These are phyloP conservation scores for Bombus waltoni DNA, from an alignment of 1,140 invertebrate genomes.

Conservation along the genomic window DNA sequence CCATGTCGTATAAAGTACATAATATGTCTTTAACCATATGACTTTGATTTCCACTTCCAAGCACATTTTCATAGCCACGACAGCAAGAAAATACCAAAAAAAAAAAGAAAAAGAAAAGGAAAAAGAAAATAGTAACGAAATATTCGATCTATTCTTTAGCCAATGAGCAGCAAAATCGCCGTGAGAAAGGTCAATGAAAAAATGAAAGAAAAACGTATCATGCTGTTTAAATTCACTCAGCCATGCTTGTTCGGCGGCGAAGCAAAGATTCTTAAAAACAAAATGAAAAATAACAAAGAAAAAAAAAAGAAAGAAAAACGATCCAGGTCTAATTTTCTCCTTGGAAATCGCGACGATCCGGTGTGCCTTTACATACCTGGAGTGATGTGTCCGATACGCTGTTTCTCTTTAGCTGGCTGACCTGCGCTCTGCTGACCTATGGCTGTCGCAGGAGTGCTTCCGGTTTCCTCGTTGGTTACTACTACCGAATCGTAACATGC, in stretches of 20 bases:
- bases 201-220: conserved; percentile 1
- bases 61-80: background rate
- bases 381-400: conserved; percentile 79
- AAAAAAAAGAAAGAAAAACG: background rate
- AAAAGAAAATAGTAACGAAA: too few relatives aligned
- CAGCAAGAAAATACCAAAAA: background rate
- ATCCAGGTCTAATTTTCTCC: conserved; percentile 41
- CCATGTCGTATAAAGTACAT: background rate
- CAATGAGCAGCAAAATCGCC: background rate
- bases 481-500: conserved; percentile 83
- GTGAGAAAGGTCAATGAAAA: background rate
- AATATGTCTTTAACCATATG: background rate
- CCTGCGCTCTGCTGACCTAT: conserved; percentile 72
- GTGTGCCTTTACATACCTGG: conserved; percentile 77
- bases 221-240: conserved; percentile 50
- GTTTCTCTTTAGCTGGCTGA: conserved; percentile 78
- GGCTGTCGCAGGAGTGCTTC: conserved; percentile 72
- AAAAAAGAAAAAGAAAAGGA: background rate
- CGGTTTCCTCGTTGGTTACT: conserved; percentile 81
- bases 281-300: background rate
- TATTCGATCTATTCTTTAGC: background rate
- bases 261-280: conserved; percentile 43
- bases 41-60: background rate
- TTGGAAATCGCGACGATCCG: conserved; percentile 17
- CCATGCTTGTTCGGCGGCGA: conserved; percentile 51